Percentiles rank a stretch among this genome's conserved stretches.
These are phyloP conservation scores for Ophion slaviceki DNA, from an alignment of 2,888 invertebrate genomes.

Conservation along the genomic window DNA sequence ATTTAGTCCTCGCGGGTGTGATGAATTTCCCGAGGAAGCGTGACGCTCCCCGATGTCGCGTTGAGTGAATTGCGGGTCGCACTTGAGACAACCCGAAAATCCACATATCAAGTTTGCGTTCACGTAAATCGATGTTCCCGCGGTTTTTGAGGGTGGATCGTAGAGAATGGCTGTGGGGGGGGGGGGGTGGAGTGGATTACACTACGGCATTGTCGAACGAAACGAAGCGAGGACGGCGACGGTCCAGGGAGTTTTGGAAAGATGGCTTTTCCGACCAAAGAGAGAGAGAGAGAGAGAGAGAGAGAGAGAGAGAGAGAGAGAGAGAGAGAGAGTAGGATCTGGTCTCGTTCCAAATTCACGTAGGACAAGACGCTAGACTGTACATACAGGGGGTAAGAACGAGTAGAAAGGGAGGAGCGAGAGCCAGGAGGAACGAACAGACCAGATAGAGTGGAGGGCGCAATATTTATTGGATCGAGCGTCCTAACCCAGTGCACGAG, in stretches of 20 bases:
- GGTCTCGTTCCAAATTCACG: conserved; percentile 62
- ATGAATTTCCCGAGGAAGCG: no score
- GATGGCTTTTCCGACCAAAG: conserved; percentile 17
- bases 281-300: conserved; percentile 20
- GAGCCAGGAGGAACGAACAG: conserved; percentile 44
- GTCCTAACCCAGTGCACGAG: conserved; percentile 75
- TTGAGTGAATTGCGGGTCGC: conserved; percentile 17
- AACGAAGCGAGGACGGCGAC: conserved; percentile 11
- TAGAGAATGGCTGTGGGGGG: no score
- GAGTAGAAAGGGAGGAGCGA: conserved; percentile 42
- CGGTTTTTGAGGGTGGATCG: conserved; percentile 2
- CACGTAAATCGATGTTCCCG: conserved; percentile 47
- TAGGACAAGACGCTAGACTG: conserved; percentile 48
- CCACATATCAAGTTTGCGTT: conserved; percentile 40
- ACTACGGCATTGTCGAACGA: conserved; percentile 41
- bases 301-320: no score
- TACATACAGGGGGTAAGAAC: conserved; percentile 21
- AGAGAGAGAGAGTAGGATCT: background rate
- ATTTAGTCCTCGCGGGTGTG: no score
- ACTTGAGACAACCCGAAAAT: conserved; percentile 9
- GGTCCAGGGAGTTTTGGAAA: conserved; percentile 15
- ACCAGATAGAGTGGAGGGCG: conserved; percentile 51
- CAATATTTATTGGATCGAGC: conserved; percentile 77
- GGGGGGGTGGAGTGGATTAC: conserved; percentile 12
- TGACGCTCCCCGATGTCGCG: background rate